A percentile compares a stretch with the other conserved stretches of the same genome.
phyloP scores from a whole-genome alignment of 2,888 invertebrate species.

The Adineta ricciae region DNA sequence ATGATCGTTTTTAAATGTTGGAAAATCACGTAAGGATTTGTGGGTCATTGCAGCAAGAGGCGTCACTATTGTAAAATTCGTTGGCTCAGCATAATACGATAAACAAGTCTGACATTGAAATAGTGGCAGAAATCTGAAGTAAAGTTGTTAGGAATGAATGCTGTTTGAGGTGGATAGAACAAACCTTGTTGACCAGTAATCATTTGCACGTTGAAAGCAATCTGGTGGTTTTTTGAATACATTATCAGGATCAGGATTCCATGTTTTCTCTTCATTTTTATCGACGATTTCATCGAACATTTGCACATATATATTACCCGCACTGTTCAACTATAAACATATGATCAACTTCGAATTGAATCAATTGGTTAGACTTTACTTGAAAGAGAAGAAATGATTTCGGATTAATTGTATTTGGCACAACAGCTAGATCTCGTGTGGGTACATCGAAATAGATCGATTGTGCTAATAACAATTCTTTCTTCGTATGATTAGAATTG shows the following conservation, averaged over 20 bases:
- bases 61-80: conserved; percentile 6
- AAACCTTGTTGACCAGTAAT: background rate
- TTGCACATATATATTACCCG: conserved; percentile 11
- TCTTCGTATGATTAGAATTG: background rate
- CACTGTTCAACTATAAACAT: background rate
- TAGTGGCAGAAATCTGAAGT: background rate
- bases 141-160: background rate
- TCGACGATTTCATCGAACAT: background rate
- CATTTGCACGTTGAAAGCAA: background rate
- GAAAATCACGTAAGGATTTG: background rate
- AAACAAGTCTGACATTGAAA: background rate
- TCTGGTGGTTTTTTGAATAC: background rate
- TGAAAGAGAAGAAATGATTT: background rate
- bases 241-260: conserved; percentile 9
- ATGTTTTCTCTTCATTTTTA: conserved; percentile 6
- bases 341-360: too few species aligned
- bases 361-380: too few species aligned
- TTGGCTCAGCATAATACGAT: background rate
- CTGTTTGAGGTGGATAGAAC: background rate
- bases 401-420: background rate
- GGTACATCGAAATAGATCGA: conserved; percentile 18
- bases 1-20: conserved; percentile 8
- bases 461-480: background rate
- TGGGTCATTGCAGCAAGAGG: background rate
- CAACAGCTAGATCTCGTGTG: background rate